A percentile compares a stretch with the other conserved stretches of the same genome.
These are phyloP conservation scores for Canis aureus DNA, from an alignment of 2,113 vertebrate genomes.

Conservation along the genomic window DNA sequence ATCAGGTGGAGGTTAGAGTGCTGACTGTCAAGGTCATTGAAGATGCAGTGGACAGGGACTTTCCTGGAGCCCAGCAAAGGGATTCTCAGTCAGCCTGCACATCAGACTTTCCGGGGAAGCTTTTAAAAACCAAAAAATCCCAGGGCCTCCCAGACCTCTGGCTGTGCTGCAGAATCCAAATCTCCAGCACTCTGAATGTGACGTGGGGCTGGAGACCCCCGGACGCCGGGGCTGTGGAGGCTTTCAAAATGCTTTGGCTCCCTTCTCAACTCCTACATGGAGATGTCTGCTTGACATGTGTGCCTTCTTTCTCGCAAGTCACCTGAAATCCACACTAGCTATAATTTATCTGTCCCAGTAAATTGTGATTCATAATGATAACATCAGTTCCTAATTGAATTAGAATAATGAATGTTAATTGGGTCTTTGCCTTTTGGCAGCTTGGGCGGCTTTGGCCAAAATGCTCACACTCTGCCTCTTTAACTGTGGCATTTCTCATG, in stretches of 20 bases:
- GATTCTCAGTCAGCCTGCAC: too few species aligned
- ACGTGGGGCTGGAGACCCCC: rapidly evolving
- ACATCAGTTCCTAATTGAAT: neutral
- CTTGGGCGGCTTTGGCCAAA: neutral
- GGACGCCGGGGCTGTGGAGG: rapidly evolving
- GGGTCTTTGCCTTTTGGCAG: neutral
- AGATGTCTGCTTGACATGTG: neutral
- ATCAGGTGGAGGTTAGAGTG: neutral
- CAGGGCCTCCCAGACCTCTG: neutral
- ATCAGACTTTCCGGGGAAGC: neutral
- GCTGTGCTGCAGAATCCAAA: rapidly evolving
- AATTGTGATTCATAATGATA: neutral
- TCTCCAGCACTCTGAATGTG: rapidly evolving
- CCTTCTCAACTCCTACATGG: neutral
- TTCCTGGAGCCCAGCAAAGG: neutral
- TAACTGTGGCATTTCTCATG: neutral
- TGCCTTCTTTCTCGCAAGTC: rapidly evolving
- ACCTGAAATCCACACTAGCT: neutral
- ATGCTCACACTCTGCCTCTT: neutral
- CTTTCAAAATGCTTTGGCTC: rapidly evolving
- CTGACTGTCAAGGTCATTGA: too few species aligned
- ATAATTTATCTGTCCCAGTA: neutral
- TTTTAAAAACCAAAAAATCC: neutral
- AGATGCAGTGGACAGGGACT: neutral
- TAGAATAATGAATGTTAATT: neutral